phyloP scores from a whole-genome alignment of 2,797 vertebrate genomes.

The Enteromius mattozi region DNA sequence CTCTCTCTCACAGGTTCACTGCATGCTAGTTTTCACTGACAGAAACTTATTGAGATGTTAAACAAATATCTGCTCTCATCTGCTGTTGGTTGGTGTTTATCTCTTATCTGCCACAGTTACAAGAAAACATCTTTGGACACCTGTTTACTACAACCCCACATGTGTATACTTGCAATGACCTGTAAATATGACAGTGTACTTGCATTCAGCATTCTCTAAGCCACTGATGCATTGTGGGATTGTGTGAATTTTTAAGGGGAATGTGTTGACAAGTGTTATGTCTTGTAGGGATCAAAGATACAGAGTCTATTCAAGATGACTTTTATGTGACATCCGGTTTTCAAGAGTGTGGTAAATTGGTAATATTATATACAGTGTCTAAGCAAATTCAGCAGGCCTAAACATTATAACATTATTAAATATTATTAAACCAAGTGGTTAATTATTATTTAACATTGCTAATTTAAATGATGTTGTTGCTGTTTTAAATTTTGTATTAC shows the following conservation, averaged over 20 bases:
- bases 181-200: constrained; percentile 24
- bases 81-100: constrained; percentile 5
- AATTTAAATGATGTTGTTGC: background rate
- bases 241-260: background rate
- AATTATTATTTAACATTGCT: background rate
- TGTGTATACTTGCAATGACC: background rate
- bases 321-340: background rate
- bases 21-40: constrained; percentile 24
- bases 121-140: constrained; percentile 7
- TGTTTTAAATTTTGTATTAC: background rate
- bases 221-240: constrained; percentile 23
- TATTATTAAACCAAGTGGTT: too few relatives aligned
- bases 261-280: constrained; percentile 9
- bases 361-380: background rate
- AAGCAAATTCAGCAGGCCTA: background rate
- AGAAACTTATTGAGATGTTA: background rate
- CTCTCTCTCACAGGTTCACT: background rate
- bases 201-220: background rate
- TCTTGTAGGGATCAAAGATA: background rate
- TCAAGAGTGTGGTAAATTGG: background rate
- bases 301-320: background rate
- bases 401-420: background rate
- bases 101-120: background rate
- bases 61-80: background rate
- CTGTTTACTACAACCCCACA: constrained; percentile 33